Base-by-base conservation (phyloP, 1,140 invertebrate genomes). In the Oryzaephilus surinamensis region DNA sequence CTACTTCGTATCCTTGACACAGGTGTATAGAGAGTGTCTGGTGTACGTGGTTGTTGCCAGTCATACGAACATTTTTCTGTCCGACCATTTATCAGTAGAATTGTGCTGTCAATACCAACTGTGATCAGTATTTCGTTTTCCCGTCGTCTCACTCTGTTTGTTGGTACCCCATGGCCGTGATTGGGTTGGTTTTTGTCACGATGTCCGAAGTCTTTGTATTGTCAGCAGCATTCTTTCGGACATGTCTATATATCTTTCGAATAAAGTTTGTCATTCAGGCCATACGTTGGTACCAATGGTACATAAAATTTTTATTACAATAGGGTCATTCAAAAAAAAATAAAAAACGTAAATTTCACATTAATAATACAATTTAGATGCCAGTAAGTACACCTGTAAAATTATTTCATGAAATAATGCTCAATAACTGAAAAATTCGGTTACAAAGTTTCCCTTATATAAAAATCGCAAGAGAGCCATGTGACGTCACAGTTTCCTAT, bases 111-210 rank as follows among this genome's bases (percentile, higher is more conserved):
- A 48, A 45, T 48, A 45, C 33, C 41, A 19, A 35, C 44, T 36
- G 24, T 20, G 31, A 32, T 41, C 32, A 12, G 26, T 28, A 26
- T 41, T 41, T 41, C 35, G 34, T 30, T 32, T 38, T 32, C 24
- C 29, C 29, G 24, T 38, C 32, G 38, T 29, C 28, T 11, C 29
- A n/a, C n/a, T n/a, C n/a, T n/a, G n/a, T n/a, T n/a, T n/a, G 7
- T 14, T 20, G 13, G 11, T 13, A 24, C 17, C n/a, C 11, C 12
- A 15, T 40, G 33, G 21, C 29, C 42, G 32, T 45, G 46, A 48
- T 48, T 48, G 42, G 42, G 46, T 42, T 48, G 46, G 46, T 48
- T 48, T 48, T 48, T 48, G 46, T 48, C 42, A 48, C 42, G 42
- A 45, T 41, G 39, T 27, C 18, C 39, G 32, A 26, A 17, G 12